phyloP scores from a whole-genome alignment of 2,113 vertebrate species.

The Phainopepla nitens region DNA sequence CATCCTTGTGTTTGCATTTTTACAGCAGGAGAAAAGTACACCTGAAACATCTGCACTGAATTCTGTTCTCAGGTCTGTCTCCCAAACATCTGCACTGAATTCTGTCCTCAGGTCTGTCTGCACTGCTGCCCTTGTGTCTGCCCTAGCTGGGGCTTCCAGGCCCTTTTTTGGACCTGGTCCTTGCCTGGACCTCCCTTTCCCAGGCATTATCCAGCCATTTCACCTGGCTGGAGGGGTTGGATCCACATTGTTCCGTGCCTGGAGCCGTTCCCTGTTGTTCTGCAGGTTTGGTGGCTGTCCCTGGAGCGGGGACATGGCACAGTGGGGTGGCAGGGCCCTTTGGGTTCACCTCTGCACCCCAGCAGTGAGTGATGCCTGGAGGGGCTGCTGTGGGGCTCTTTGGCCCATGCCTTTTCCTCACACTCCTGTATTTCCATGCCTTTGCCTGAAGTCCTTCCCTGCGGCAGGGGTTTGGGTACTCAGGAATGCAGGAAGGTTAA shows the following conservation, averaged over 20 bases:
- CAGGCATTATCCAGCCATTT: not conserved
- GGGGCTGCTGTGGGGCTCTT: not conserved
- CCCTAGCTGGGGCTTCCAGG: not conserved
- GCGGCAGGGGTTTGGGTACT: not conserved
- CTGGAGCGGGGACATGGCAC: accelerated
- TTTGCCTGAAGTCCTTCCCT: not conserved
- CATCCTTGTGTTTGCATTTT: constrained; percentile 44
- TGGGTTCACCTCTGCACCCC: not conserved
- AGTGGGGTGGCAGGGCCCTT: not conserved
- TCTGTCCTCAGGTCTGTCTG: not conserved
- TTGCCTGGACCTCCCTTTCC: not conserved
- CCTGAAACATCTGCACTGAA: constrained; percentile 31
- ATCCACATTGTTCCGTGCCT: not conserved
- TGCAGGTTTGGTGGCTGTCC: not conserved
- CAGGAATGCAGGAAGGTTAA: not conserved
- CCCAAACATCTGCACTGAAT: not conserved
- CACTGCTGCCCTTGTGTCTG: not conserved
- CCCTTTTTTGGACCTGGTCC: not conserved
- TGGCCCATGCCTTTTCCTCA: not conserved
- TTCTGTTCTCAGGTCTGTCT: not conserved
- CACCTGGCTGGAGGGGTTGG: not conserved
- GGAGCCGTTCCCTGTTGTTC: not conserved
- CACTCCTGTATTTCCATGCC: accelerated
- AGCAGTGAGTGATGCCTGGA: not conserved
- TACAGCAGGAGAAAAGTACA: constrained; percentile 26